Evolutionary conservation across 2,797 vertebrate genomes (phyloP), one percentile per base, ranked within the genome.

Genomic region (Siniperca obscura): DNA sequence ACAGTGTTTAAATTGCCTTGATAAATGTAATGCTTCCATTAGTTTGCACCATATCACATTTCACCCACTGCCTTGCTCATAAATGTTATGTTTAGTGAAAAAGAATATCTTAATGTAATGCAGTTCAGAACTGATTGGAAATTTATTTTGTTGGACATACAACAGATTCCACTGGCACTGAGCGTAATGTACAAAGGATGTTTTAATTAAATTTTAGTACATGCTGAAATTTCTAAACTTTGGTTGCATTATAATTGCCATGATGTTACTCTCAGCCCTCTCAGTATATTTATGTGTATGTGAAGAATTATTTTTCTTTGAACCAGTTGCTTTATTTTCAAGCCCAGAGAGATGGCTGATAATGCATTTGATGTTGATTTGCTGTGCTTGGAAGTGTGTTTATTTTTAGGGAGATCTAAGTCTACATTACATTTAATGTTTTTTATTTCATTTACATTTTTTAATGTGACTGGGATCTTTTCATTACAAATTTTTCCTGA

Each of bases 21-120:
- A 78, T 50, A 69, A 65, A 78, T 70, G 25, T 76, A 74, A 85
- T 77, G 79, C 90, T 91, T 90, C 80, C 89, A 78, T 40, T 83
- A 50, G 71, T 65, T 87, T 89, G 42, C 55, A 81, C 56, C 68
- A 22, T 73, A 57, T 87, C 21, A 79, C 67, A 3, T 83, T 83
- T 85, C 55, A 83, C 74, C 73, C 57, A 79, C 70, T 83, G 86
- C 80, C 80, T 90, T 89, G 69, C 22, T 25, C 27, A 7, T 50
- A 74, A 85, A 78, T 70, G 36, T 77, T 75, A 66, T 71, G 30
- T 46, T 22, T 25, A 60, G 73, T 69, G 17, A 67, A 73, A 61
- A 73, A 68, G 3, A 74, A 53, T 53, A 50, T 56, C 1, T n/a
- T 62, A 57, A 8, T 6, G 11, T 55, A 81, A 30, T 68, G 42